A percentile compares a stretch with the other conserved stretches of the same genome.
phyloP scores from a whole-genome alignment of 2,113 vertebrate genomes.

The Haplochromis vanheusdeni region DNA sequence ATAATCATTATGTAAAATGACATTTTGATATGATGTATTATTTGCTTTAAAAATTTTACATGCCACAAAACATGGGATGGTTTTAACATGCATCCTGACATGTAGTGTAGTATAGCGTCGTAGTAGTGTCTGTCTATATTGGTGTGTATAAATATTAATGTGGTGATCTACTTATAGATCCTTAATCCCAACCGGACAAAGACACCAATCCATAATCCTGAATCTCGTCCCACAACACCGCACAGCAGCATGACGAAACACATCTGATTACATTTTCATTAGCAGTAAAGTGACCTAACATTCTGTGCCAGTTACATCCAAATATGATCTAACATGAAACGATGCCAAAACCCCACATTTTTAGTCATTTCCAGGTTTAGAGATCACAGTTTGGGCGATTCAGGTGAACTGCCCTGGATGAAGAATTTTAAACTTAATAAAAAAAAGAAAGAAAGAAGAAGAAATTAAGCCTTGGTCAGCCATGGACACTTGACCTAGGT shows the following conservation, averaged over 20 bases:
- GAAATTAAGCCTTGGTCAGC: neutral
- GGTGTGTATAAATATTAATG: conserved; percentile 55
- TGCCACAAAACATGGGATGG: neutral
- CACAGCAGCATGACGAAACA: conserved; percentile 23
- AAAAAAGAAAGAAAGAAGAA: neutral
- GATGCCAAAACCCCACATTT: neutral
- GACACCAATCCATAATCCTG: conserved; percentile 57
- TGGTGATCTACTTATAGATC: conserved; percentile 57
- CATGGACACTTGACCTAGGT: neutral
- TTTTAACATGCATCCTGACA: neutral
- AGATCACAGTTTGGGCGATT: neutral
- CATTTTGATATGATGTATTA: neutral
- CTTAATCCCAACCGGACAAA: conserved; percentile 59
- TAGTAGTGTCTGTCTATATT: neutral
- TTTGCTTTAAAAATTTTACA: rapidly evolving
- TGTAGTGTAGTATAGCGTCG: neutral
- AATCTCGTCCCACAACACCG: conserved; percentile 37
- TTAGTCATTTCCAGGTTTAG: neutral
- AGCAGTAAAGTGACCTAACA: conserved; percentile 11
- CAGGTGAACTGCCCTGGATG: neutral
- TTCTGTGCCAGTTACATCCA: neutral
- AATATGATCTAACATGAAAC: neutral
- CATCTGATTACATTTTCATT: conserved; percentile 36
- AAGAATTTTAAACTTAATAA: neutral
- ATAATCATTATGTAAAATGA: neutral